Conservation (phyloP, 2,113 vertebrate genomes). For the Albula glossodonta region DNA sequence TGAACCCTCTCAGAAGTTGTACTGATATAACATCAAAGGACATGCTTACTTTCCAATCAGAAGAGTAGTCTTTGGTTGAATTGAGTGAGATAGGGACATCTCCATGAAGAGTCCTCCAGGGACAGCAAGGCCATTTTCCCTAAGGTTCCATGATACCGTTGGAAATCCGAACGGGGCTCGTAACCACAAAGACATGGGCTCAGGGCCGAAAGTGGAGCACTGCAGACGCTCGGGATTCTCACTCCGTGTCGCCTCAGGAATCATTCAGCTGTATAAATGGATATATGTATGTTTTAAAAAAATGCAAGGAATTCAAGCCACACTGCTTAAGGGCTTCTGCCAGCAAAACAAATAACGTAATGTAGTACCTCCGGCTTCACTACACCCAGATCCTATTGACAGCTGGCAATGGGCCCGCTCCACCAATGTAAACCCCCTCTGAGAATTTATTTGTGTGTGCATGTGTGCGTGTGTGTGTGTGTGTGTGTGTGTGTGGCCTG, state of each 20-base stretch:
- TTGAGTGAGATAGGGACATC: neutral
- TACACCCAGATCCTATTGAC: constrained; percentile 28
- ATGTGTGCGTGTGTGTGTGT: neutral
- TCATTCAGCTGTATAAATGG: neutral
- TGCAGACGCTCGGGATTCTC: neutral
- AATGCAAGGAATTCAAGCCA: neutral
- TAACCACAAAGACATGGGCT: neutral
- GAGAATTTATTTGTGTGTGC: neutral
- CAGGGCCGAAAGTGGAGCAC: neutral
- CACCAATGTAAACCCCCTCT: neutral
- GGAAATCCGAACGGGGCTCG: neutral
- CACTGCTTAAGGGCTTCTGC: neutral
- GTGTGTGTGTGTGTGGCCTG: no score
- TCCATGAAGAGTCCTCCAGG: neutral
- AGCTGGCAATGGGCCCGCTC: neutral
- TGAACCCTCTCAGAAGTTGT: neutral
- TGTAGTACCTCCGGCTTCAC: constrained; percentile 36
- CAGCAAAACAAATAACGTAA: constrained; percentile 27
- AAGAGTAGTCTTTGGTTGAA: neutral
- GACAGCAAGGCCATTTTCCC: neutral
- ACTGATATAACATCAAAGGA: constrained; percentile 3
- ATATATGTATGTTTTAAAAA: neutral
- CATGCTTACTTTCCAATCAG: neutral
- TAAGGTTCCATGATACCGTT: neutral
- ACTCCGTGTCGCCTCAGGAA: neutral